Percentiles rank a stretch among this genome's conserved stretches.
Evolutionary conservation across 2,888 invertebrate genomes (phyloP).

Genomic region (Watsonalla cultraria): DNA sequence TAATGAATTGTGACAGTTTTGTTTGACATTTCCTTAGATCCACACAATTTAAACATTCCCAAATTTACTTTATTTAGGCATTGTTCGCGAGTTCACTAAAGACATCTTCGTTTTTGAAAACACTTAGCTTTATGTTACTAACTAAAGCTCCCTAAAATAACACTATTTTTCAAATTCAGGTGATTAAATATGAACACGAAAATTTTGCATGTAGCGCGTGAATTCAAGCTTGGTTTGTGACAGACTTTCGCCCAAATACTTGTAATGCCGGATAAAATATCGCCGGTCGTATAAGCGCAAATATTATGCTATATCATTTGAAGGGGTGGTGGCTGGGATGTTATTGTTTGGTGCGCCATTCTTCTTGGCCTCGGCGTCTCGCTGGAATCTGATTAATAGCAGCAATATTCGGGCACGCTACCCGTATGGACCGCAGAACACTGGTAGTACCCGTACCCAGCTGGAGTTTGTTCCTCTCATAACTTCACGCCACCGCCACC

Average conservation of each 20-base stretch:
- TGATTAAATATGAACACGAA: neutral
- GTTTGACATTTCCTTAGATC: constrained; percentile 19
- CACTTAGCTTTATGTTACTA: too few relatives aligned
- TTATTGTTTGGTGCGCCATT: constrained; percentile 59
- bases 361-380: constrained; percentile 40
- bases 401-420: constrained; percentile 57
- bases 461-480: constrained; percentile 28
- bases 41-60: neutral
- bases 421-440: constrained; percentile 51
- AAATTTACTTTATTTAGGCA: neutral
- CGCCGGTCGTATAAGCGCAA: constrained; percentile 22
- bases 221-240: constrained; percentile 8
- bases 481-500: constrained; percentile 24
- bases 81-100: too few relatives aligned
- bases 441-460: constrained; percentile 25
- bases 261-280: constrained; percentile 29
- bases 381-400: constrained; percentile 66
- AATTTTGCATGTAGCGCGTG: neutral
- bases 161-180: neutral
- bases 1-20: constrained; percentile 31
- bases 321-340: constrained; percentile 20
- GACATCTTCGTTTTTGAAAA: too few relatives aligned
- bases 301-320: constrained; percentile 21
- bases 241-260: constrained; percentile 21
- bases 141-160: too few relatives aligned